Conservation (phyloP, 2,888 invertebrate genomes). For the Lepas anatifera region DNA sequence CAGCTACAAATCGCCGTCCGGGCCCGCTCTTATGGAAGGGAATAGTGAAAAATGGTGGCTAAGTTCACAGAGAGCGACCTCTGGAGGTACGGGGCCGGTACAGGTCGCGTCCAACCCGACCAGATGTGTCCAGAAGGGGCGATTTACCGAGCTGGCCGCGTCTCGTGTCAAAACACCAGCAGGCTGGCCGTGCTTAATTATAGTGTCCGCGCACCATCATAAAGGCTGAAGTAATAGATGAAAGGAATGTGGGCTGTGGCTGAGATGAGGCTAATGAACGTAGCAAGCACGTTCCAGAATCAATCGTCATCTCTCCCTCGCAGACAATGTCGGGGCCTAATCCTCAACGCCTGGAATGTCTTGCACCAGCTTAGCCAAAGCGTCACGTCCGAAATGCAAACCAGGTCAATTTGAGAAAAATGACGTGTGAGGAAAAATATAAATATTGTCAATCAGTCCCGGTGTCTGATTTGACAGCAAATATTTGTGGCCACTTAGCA, state of each 20-base stretch:
- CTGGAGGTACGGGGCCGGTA: background rate
- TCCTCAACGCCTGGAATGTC: no score
- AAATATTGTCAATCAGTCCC: no score
- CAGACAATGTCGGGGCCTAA: no score
- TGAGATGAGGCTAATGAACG: background rate
- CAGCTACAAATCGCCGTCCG: background rate
- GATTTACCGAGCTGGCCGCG: background rate
- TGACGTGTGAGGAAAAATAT: no score
- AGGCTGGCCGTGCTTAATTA: background rate
- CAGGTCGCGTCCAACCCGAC: background rate
- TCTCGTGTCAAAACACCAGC: constrained; percentile 2
- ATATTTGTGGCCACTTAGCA: no score
- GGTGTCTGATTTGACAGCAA: no score
- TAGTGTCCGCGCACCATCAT: background rate
- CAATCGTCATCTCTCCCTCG: no score
- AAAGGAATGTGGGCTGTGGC: background rate
- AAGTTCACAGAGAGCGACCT: background rate
- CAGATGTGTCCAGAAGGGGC: background rate
- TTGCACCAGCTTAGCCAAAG: no score
- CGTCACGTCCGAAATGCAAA: no score
- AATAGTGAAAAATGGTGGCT: constrained; percentile 2
- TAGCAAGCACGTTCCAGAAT: background rate
- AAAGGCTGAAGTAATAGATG: constrained; percentile 1
- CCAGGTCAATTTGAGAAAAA: no score
- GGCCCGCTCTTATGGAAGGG: background rate